phyloP scores from a whole-genome alignment of 2,888 invertebrate species.

The Ametastegia equiseti region DNA sequence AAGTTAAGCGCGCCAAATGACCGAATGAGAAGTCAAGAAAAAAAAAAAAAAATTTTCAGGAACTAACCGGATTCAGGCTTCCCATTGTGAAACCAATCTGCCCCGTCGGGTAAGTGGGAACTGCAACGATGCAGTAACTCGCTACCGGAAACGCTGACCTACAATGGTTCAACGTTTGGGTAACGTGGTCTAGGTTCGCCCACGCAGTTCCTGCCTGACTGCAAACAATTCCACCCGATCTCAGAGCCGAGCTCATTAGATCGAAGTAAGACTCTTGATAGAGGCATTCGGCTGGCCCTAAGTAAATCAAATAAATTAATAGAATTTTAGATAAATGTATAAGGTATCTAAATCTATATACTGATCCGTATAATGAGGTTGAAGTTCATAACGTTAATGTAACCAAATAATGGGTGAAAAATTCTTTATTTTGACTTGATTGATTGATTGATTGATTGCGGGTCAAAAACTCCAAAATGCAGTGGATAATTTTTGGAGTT shows the following conservation, averaged over 20 bases:
- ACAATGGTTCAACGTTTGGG: conserved; percentile 86
- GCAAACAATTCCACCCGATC: conserved; percentile 93
- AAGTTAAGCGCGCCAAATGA: too few species aligned
- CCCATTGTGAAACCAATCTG: conserved; percentile 97
- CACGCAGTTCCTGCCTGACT: conserved; percentile 91
- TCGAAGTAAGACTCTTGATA: conserved; percentile 91
- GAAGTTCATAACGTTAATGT: too few species aligned
- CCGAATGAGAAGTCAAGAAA: background rate
- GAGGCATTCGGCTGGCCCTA: conserved; percentile 83
- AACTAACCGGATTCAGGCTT: conserved; percentile 82
- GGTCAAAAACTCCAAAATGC: too few species aligned
- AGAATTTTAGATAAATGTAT: background rate
- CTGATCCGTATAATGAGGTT: too few species aligned
- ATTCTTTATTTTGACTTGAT: too few species aligned
- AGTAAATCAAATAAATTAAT: background rate
- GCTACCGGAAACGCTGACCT: conserved; percentile 87
- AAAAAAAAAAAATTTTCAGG: background rate
- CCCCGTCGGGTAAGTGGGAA: conserved; percentile 98
- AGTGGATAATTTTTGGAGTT: too few species aligned
- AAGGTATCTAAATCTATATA: background rate
- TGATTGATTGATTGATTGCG: too few species aligned
- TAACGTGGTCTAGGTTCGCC: conserved; percentile 88
- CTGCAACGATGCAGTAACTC: conserved; percentile 88
- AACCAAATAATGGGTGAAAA: too few species aligned
- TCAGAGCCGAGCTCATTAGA: conserved; percentile 90